These are phyloP conservation scores for Sarcophaga subvicina DNA, from an alignment of 2,888 invertebrate genomes.

Conservation along the genomic window DNA sequence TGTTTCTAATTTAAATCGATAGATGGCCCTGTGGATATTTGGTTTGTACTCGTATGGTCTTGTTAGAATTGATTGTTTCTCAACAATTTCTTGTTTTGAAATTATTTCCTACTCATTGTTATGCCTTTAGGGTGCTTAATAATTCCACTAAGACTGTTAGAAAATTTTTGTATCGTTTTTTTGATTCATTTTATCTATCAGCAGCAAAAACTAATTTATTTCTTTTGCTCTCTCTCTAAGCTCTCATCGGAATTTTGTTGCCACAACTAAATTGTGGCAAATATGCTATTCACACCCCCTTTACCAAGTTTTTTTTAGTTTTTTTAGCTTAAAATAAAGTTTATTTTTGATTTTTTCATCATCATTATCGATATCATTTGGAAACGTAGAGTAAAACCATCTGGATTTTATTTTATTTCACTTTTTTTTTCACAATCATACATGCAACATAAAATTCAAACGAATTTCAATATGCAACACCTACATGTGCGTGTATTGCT, in stretches of 20 bases:
- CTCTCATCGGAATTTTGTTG: not conserved
- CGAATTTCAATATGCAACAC: not conserved
- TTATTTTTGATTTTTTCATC: slow-evolving; percentile 13
- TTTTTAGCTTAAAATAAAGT: too few species aligned
- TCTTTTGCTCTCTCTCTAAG: not conserved
- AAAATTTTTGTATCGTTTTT: not conserved
- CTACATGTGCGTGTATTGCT: not conserved
- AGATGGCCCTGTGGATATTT: not conserved
- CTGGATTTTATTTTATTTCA: not conserved
- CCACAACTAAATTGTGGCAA: slow-evolving; percentile 43
- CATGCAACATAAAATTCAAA: slow-evolving; percentile 43
- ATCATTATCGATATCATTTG: slow-evolving; percentile 41
- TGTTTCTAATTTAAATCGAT: too few species aligned
- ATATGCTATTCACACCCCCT: slow-evolving; percentile 19
- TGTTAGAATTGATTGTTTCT: not conserved
- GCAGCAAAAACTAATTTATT: slow-evolving; percentile 35
- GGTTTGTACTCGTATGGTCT: not conserved
- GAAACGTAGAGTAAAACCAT: slow-evolving; percentile 34
- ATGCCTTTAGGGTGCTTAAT: slow-evolving; percentile 17
- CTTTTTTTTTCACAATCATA: slow-evolving; percentile 26
- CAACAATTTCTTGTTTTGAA: slow-evolving; percentile 8
- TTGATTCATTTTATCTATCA: slow-evolving; percentile 27
- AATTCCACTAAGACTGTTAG: slow-evolving; percentile 4
- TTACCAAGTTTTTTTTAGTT: not conserved
- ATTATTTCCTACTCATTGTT: slow-evolving; percentile 7